Conservation (phyloP, 2,113 vertebrate genomes). For the Marmota flaviventris region DNA sequence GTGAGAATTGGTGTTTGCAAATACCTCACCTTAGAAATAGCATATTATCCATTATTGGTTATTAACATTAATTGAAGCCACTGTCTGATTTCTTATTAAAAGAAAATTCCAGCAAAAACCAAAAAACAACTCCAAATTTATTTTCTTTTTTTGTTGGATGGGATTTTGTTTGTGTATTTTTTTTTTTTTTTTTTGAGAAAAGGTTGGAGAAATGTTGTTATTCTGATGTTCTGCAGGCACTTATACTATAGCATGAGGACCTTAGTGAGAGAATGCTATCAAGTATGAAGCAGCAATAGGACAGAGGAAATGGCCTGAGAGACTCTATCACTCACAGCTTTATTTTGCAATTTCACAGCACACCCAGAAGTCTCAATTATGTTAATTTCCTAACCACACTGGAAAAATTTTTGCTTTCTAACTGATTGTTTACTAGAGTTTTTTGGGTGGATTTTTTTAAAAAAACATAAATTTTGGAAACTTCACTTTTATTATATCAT, state of each 20-base stretch:
- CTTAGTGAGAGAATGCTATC: neutral
- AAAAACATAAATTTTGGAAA: slow-evolving; percentile 2
- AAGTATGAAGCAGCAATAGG: neutral
- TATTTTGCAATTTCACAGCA: neutral
- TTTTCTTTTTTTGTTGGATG: neutral
- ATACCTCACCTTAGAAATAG: neutral
- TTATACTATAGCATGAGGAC: neutral
- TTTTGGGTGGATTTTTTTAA: neutral
- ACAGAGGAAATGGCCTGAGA: neutral
- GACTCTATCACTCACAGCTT: too few species aligned
- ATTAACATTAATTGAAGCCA: neutral
- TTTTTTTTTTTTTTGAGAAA: neutral
- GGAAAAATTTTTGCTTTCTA: neutral
- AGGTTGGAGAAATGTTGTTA: neutral
- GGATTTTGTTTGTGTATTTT: neutral
- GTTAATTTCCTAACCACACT: neutral
- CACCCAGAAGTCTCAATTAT: neutral
- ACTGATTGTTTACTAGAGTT: neutral
- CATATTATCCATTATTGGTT: neutral
- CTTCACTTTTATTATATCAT: neutral
- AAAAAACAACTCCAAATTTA: neutral
- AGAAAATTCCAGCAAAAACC: neutral
- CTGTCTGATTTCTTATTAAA: neutral
- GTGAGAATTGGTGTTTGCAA: neutral
- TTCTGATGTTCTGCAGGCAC: neutral